phyloP scores from a whole-genome alignment of 2,797 vertebrate genomes.

The Gila robusta region DNA sequence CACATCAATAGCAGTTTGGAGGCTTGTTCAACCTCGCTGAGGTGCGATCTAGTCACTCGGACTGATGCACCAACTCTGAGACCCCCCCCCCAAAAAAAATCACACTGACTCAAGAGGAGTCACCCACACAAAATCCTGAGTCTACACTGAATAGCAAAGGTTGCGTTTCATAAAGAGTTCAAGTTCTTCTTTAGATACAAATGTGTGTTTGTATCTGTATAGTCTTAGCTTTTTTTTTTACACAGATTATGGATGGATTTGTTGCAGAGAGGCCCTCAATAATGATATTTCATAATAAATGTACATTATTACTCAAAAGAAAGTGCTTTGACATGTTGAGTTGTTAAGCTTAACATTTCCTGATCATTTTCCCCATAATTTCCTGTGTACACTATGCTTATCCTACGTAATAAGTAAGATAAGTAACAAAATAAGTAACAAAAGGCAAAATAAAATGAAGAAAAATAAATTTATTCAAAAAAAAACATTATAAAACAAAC shows the following conservation, averaged over 20 bases:
- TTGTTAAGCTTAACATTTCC: neutral
- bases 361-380: neutral
- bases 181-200: constrained; percentile 1
- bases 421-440: neutral
- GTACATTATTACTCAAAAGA: neutral
- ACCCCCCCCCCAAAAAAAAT: neutral
- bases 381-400: neutral
- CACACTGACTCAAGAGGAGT: constrained; percentile 41
- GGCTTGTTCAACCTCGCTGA: constrained; percentile 48
- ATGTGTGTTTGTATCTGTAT: neutral
- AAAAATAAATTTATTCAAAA: neutral
- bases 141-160: neutral
- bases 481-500: neutral
- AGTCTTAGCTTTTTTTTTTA: neutral
- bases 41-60: constrained; percentile 51
- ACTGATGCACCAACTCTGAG: constrained; percentile 20
- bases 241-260: neutral
- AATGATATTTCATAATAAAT: neutral
- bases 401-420: neutral
- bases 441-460: neutral
- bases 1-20: constrained; percentile 12
- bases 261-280: neutral
- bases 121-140: constrained; percentile 26
- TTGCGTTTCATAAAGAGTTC: constrained; percentile 6
- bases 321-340: neutral